These are phyloP conservation scores for Donacobius atricapilla DNA, from an alignment of 2,113 vertebrate species.

Conservation along the genomic window DNA sequence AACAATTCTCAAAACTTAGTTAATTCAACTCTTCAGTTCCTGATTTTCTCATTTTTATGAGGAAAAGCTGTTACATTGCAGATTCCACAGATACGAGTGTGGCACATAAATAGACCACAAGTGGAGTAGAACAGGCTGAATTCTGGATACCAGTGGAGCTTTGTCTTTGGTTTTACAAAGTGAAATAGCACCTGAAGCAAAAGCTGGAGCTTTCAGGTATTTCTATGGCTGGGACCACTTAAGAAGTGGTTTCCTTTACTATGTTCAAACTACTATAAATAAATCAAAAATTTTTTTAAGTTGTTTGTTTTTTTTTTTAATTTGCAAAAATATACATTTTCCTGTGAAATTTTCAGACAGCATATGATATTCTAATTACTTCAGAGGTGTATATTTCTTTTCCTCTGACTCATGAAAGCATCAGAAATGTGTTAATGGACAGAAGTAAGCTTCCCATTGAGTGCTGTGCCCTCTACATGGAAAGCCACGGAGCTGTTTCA, in stretches of 20 bases:
- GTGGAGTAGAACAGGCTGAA: neutral
- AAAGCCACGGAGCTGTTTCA: neutral
- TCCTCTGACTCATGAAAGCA: neutral
- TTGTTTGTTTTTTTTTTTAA: neutral
- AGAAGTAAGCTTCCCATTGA: neutral
- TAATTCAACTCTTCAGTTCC: neutral
- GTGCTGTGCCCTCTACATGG: neutral
- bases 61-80: neutral
- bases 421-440: neutral
- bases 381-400: neutral
- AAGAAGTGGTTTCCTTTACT: neutral
- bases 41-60: neutral
- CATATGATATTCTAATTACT: neutral
- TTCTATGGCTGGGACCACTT: neutral
- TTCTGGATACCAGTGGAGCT: neutral
- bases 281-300: neutral
- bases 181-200: neutral
- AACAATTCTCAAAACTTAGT: neutral
- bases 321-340: neutral
- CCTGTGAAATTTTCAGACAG: neutral
- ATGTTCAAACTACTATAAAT: neutral
- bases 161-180: neutral
- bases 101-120: neutral
- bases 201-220: neutral
- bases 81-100: neutral